Conservation (phyloP, 2,797 vertebrate species). For the Thamnophis elegans region DNA sequence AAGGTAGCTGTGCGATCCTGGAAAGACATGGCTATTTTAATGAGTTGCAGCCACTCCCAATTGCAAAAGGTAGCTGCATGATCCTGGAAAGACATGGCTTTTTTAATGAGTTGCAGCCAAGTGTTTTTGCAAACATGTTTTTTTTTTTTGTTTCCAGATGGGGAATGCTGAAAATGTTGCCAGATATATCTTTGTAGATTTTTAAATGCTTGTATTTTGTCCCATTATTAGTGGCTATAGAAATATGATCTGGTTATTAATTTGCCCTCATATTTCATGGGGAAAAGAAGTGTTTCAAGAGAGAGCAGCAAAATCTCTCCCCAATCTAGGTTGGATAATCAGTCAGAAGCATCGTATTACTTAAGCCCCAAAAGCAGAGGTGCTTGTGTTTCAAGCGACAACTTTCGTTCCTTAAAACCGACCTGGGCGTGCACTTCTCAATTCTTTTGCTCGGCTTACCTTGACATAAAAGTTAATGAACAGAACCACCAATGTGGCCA, state of each 20-base stretch:
- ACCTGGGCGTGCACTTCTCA: not conserved
- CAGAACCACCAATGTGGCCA: constrained; percentile 82
- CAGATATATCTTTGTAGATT: not conserved
- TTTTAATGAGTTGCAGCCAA: not conserved
- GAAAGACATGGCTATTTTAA: not conserved
- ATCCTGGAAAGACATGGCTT: no score
- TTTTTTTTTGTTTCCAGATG: not conserved
- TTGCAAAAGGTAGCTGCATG: no score
- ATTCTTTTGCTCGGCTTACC: constrained; percentile 66
- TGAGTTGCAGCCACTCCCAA: no score
- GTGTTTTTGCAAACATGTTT: not conserved
- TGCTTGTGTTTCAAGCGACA: not conserved
- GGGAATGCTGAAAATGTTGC: not conserved
- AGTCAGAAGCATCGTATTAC: not conserved
- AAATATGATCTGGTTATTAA: not conserved
- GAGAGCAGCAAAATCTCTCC: not conserved
- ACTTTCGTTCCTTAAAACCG: not conserved
- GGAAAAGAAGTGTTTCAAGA: not conserved
- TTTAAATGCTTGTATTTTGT: not conserved
- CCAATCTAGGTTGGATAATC: not conserved
- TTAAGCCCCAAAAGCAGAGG: not conserved
- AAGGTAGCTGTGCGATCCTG: not conserved
- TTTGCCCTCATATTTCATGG: not conserved
- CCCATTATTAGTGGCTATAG: not conserved
- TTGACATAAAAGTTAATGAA: constrained; percentile 85